Base-by-base conservation (phyloP, 2,888 invertebrate genomes). In the Sarcophaga carnaria region DNA sequence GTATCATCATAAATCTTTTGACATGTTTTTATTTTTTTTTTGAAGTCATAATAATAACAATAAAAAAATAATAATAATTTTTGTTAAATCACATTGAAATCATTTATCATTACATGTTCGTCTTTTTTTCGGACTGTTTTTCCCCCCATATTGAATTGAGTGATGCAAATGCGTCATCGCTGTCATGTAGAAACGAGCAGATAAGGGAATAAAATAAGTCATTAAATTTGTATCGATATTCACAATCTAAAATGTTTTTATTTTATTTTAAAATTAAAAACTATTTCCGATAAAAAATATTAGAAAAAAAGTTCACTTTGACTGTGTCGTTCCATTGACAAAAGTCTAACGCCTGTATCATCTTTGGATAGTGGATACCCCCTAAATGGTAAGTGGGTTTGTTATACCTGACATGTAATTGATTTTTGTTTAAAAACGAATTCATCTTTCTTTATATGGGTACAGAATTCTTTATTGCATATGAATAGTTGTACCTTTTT, bases 81-180 rank as follows among this genome's bases (percentile, higher is more conserved):
- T 64, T 91, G 91, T 90, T 89, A 86, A 91, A 88, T 91, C 91
- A 91, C 89, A 90, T 88, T 85, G 83, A 88, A 88, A 89, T 90
- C 91, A 91, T 91, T 91, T 90, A 91, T 91, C 91, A 91, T 25
- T 67, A 67, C 12, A 67, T 59, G 59, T 71, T 77, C 4, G 45
- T n/a, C n/a, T 64, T 4, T 4, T 62, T 62, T 72, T 62, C 4
- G 2, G 59, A 1, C 59, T 5, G 5, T 20, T 3, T 54, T 12
- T 37, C 6, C 6, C 37, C 37, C 6, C 37, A 37, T 37, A 37
- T 6, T 5, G 37, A 37, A 37, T 37, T 37, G 6, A 6, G 37
- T 37, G 27, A 71, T 71, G 27, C 71, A 71, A 71, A 59, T 59
- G 59, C 59, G 22, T 64, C 64, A 64, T 22, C 27, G 25, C 17